A percentile compares a stretch with the other conserved stretches of the same genome.
Evolutionary conservation across 2,888 invertebrate species (phyloP).

Genomic region (Acholoe squamosa): DNA sequence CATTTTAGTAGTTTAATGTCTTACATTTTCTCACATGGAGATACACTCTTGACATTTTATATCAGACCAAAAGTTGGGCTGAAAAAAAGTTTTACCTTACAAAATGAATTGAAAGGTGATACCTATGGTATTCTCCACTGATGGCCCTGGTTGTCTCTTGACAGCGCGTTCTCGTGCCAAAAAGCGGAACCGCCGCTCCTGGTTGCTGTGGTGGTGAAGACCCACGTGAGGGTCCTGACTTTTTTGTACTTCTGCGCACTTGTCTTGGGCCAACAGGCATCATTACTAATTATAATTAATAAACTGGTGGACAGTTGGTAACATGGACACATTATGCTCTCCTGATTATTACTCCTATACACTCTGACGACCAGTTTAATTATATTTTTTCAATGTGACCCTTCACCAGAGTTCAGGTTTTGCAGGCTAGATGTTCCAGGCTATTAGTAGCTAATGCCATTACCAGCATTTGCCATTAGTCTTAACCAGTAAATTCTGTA

Average conservation of each 20-base stretch:
- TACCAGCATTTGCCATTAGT: too few species aligned
- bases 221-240: conserved; percentile 30
- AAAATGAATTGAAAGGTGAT: too few species aligned
- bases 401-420: too few species aligned
- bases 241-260: conserved; percentile 36
- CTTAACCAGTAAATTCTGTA: too few species aligned
- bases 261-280: neutral
- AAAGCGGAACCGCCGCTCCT: conserved; percentile 32
- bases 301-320: neutral
- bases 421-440: too few species aligned
- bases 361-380: neutral
- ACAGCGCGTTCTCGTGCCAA: conserved; percentile 38
- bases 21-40: too few species aligned
- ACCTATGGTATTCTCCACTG: neutral
- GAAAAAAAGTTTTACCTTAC: too few species aligned
- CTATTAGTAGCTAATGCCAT: too few species aligned
- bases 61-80: too few species aligned
- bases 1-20: too few species aligned
- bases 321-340: neutral
- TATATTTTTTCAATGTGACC: too few species aligned
- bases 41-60: too few species aligned
- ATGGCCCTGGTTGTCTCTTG: conserved; percentile 26
- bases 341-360: neutral
- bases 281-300: conserved; percentile 39
- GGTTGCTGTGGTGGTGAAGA: conserved; percentile 25